phyloP scores from a whole-genome alignment of 2,113 vertebrate genomes.

The Triplophysa rosa region DNA sequence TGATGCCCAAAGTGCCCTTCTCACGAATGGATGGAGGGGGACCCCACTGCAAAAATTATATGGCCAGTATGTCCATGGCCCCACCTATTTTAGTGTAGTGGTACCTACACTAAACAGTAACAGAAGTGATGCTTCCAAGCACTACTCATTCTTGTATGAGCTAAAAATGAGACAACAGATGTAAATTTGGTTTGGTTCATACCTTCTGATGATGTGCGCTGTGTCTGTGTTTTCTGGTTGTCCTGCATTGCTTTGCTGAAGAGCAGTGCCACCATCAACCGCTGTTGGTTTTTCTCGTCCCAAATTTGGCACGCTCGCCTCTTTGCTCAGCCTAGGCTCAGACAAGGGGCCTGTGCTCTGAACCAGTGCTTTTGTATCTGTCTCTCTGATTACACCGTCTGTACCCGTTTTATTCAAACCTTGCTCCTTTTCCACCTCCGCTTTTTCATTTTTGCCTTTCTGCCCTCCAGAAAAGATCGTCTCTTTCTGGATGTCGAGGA shows the following conservation, averaged over 20 bases:
- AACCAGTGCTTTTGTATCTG: slow-evolving; percentile 26
- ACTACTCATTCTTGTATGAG: neutral
- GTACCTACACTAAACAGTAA: neutral
- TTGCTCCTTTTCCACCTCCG: slow-evolving; percentile 49
- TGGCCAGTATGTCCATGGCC: too few relatives aligned
- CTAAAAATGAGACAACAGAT: neutral
- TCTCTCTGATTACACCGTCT: slow-evolving; percentile 45
- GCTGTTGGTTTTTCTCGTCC: slow-evolving; percentile 43
- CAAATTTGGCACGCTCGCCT: slow-evolving; percentile 16
- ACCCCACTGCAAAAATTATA: too few relatives aligned
- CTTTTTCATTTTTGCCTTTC: slow-evolving; percentile 39
- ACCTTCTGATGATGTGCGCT: slow-evolving; percentile 61
- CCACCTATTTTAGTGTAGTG: neutral
- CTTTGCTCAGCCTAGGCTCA: slow-evolving; percentile 15
- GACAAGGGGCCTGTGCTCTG: neutral
- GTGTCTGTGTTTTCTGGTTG: slow-evolving; percentile 20
- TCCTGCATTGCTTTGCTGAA: slow-evolving; percentile 37
- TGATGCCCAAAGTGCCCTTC: too few relatives aligned
- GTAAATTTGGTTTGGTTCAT: neutral
- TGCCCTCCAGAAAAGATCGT: slow-evolving; percentile 38
- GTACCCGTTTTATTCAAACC: slow-evolving; percentile 52
- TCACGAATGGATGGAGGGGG: too few relatives aligned
- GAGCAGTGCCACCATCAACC: too few relatives aligned
- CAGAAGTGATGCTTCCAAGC: neutral
- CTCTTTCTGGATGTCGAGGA: slow-evolving; percentile 73